Evolutionary conservation across 2,888 invertebrate genomes (phyloP).

Genomic region (Trissolcus brochymenae): DNA sequence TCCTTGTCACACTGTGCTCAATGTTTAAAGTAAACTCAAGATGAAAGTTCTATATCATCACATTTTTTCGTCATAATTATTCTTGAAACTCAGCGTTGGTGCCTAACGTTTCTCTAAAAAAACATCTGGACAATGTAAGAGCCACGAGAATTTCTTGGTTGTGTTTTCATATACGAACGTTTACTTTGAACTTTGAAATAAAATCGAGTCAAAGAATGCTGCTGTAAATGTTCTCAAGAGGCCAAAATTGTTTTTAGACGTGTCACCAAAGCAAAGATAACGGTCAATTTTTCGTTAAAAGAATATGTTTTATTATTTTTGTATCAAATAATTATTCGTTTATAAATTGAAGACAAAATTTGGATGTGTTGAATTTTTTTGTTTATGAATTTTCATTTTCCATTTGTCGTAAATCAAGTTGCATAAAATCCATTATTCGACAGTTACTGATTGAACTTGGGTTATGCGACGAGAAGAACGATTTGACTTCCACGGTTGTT

Average conservation of each 20-base stretch:
- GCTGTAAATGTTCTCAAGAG: background rate
- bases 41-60: conserved; percentile 41
- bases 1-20: conserved; percentile 34
- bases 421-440: no score
- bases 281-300: no score
- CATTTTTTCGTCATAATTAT: conserved; percentile 39
- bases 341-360: no score
- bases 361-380: no score
- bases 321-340: no score
- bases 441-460: no score
- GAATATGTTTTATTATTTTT: no score
- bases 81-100: conserved; percentile 36
- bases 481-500: no score
- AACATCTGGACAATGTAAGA: conserved; percentile 33
- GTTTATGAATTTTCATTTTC: no score
- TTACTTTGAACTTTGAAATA: conserved; percentile 18
- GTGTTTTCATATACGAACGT: conserved; percentile 6
- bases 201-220: conserved; percentile 6
- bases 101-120: conserved; percentile 24
- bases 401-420: no score
- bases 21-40: conserved; percentile 48
- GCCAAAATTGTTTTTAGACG: background rate
- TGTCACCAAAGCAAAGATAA: no score
- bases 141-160: conserved; percentile 14
- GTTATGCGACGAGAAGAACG: no score